Evolutionary conservation across 2,797 vertebrate species (phyloP).

Genomic region (Ateles fusciceps): DNA sequence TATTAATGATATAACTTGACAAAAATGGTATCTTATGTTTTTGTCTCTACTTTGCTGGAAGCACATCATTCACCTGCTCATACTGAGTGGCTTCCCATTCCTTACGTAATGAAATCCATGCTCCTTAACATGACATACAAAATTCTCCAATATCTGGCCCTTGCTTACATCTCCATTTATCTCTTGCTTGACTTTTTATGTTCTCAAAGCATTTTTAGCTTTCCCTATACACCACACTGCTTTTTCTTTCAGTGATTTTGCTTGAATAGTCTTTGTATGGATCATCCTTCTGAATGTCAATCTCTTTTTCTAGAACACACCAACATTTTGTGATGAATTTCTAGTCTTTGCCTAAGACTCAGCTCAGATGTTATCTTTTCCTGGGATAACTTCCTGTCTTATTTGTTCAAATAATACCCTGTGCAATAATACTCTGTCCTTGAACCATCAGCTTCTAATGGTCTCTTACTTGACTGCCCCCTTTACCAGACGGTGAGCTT

Average conservation of each 20-base stretch:
- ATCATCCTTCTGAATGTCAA: not conserved
- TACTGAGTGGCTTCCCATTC: not conserved
- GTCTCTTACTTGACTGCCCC: not conserved
- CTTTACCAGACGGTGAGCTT: not conserved
- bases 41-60: not conserved
- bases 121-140: not conserved
- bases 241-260: constrained; percentile 16
- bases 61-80: not conserved
- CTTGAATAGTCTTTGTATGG: not conserved
- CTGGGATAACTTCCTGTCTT: not conserved
- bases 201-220: not conserved
- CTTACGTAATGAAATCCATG: not conserved
- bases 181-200: not conserved
- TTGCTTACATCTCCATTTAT: not conserved
- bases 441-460: not conserved
- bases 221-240: not conserved
- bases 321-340: not conserved
- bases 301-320: not conserved
- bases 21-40: not conserved
- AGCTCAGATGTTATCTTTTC: not conserved
- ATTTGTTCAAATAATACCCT: not conserved
- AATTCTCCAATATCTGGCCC: not conserved
- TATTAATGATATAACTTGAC: not conserved
- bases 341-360: not conserved
- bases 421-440: not conserved